Conservation (phyloP, 2,797 vertebrate genomes). For the Nannoperca australis region DNA sequence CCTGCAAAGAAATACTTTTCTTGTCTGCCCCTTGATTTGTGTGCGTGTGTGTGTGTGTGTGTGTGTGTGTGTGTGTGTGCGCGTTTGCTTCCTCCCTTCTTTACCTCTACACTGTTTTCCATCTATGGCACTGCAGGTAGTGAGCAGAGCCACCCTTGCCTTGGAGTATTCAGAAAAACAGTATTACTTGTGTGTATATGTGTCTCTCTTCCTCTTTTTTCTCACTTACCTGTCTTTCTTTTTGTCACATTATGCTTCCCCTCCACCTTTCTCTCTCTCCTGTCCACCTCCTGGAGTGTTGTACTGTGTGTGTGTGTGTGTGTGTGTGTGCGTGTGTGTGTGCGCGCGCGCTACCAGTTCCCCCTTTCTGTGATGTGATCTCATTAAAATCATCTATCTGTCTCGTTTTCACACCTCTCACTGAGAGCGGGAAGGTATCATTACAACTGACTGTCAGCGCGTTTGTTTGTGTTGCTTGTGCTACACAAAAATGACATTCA, state of each 20-base stretch:
- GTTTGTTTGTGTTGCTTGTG: slow-evolving; percentile 2
- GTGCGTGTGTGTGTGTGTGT: too few species aligned
- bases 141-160: slow-evolving; percentile 14
- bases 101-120: slow-evolving; percentile 27
- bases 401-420: slow-evolving; percentile 54
- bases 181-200: slow-evolving; percentile 9
- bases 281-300: slow-evolving; percentile 25
- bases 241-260: slow-evolving; percentile 45
- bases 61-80: not conserved
- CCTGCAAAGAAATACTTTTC: not conserved
- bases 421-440: slow-evolving; percentile 27
- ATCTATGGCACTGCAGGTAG: slow-evolving; percentile 45
- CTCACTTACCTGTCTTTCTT: slow-evolving; percentile 39
- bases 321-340: not conserved
- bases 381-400: slow-evolving; percentile 60
- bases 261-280: slow-evolving; percentile 23
- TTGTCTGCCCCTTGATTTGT: not conserved
- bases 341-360: not conserved
- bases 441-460: slow-evolving; percentile 7
- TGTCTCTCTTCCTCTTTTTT: slow-evolving; percentile 10
- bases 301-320: not conserved
- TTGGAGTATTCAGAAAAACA: slow-evolving; percentile 22
- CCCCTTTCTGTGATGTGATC: slow-evolving; percentile 44
- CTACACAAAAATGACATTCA: slow-evolving; percentile 31
- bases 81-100: not conserved